Evolutionary conservation across 2,113 vertebrate species (phyloP).

Genomic region (Eretmodus cyanostictus): DNA sequence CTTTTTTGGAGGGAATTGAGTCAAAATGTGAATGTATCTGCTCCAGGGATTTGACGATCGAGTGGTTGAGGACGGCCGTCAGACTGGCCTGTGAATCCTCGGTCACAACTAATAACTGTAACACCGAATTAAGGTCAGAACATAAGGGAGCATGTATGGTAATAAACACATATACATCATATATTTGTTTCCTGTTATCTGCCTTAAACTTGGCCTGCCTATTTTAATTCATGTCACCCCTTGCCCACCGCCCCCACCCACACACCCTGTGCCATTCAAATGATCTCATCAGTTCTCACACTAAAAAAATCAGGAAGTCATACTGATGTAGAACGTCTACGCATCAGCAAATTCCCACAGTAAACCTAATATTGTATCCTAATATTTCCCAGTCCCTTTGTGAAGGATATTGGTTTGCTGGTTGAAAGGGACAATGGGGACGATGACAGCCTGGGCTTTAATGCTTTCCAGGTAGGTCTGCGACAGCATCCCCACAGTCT

Average conservation of each 20-base stretch:
- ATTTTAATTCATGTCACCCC: not conserved
- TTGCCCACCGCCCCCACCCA: not conserved
- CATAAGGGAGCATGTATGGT: not conserved
- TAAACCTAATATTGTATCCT: not conserved
- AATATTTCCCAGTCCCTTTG: not conserved
- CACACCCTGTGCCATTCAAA: not conserved
- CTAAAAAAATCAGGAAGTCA: not conserved
- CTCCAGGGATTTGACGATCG: conserved; percentile 68
- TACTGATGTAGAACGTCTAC: not conserved
- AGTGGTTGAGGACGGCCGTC: conserved; percentile 75
- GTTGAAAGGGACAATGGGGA: conserved; percentile 79
- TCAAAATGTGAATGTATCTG: conserved; percentile 75
- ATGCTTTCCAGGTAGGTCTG: conserved; percentile 76
- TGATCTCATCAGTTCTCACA: not conserved
- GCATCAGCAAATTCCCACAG: not conserved
- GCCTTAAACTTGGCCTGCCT: not conserved
- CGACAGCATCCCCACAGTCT: conserved; percentile 76
- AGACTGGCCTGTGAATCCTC: conserved; percentile 79
- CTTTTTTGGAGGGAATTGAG: conserved; percentile 77
- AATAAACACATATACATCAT: not conserved
- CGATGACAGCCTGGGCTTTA: conserved; percentile 75
- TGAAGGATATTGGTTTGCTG: conserved; percentile 78
- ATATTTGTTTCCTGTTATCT: not conserved
- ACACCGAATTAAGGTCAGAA: conserved; percentile 63
- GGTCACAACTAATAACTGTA: conserved; percentile 76